Conservation (phyloP, 2,888 invertebrate genomes). For the Cremastobaeus sp. region DNA sequence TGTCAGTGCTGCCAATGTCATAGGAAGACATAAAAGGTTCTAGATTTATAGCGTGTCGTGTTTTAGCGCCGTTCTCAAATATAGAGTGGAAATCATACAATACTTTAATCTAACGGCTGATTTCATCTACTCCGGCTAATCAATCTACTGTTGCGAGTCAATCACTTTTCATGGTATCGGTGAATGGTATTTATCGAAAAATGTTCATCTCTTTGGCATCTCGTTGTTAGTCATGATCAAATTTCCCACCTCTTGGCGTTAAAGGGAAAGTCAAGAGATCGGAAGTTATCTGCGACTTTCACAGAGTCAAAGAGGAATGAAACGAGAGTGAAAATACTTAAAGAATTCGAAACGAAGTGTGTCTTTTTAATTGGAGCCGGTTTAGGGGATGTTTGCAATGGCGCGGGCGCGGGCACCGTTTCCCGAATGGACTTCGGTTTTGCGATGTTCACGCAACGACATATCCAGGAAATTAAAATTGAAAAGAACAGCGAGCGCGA, state of each 20-base stretch:
- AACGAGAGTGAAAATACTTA: too few relatives aligned
- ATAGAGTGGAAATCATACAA: slow-evolving; percentile 56
- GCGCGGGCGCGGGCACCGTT: too few relatives aligned
- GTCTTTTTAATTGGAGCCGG: slow-evolving; percentile 37
- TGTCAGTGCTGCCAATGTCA: slow-evolving; percentile 50
- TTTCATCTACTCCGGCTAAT: slow-evolving; percentile 63
- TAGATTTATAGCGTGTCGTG: slow-evolving; percentile 62
- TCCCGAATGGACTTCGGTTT: slow-evolving; percentile 14
- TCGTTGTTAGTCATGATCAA: too few relatives aligned
- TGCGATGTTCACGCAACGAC: slow-evolving; percentile 45
- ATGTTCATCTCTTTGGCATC: too few relatives aligned
- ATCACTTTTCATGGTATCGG: slow-evolving; percentile 55
- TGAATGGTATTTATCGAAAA: slow-evolving; percentile 33
- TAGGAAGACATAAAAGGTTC: slow-evolving; percentile 48
- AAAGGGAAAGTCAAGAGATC: too few relatives aligned
- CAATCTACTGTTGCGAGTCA: slow-evolving; percentile 62
- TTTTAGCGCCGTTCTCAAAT: slow-evolving; percentile 59
- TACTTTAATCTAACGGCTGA: slow-evolving; percentile 62
- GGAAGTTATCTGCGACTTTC: too few relatives aligned
- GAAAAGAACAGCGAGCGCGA: not conserved
- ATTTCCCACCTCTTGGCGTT: too few relatives aligned
- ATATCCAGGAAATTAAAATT: slow-evolving; percentile 24
- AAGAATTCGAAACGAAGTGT: too few relatives aligned
- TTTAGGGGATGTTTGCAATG: too few relatives aligned
- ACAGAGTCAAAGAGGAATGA: too few relatives aligned